These are phyloP conservation scores for Plebejus argus DNA, from an alignment of 2,888 invertebrate genomes.

Conservation along the genomic window DNA sequence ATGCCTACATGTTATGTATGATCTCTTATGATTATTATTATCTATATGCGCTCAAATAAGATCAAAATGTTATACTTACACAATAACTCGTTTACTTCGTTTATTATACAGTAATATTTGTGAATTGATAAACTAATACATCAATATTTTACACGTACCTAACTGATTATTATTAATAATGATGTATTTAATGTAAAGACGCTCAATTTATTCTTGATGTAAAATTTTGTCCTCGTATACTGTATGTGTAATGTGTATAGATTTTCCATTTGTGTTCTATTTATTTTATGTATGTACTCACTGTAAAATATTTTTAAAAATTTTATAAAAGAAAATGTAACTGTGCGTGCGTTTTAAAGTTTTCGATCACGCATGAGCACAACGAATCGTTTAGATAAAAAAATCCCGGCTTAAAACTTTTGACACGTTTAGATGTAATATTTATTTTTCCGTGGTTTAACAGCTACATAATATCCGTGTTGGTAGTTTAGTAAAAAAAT, in stretches of 20 bases:
- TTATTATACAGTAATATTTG: conserved; percentile 21
- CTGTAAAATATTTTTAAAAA: not conserved
- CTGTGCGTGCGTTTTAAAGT: conserved; percentile 22
- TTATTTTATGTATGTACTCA: conserved; percentile 18
- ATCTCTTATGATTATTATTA: conserved; percentile 21
- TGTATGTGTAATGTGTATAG: conserved; percentile 38
- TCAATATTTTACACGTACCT: conserved; percentile 28
- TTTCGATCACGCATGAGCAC: not conserved
- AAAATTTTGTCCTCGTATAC: conserved; percentile 33
- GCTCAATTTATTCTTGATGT: conserved; percentile 35
- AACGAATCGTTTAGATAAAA: conserved; percentile 9
- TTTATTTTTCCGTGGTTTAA: conserved; percentile 28
- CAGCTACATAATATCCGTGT: conserved; percentile 8
- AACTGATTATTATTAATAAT: not conserved
- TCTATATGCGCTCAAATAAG: not conserved
- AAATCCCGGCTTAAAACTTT: conserved; percentile 6
- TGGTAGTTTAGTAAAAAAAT: conserved; percentile 28
- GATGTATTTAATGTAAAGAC: conserved; percentile 30
- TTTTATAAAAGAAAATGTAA: not conserved
- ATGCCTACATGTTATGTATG: not conserved
- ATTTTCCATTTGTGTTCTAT: conserved; percentile 14
- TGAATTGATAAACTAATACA: conserved; percentile 12
- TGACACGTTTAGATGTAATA: conserved; percentile 25
- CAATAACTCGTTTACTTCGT: not conserved
- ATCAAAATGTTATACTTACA: not conserved